Evolutionary conservation across 1,140 invertebrate genomes (phyloP).

Genomic region (Zaprionus ghesquierei): DNA sequence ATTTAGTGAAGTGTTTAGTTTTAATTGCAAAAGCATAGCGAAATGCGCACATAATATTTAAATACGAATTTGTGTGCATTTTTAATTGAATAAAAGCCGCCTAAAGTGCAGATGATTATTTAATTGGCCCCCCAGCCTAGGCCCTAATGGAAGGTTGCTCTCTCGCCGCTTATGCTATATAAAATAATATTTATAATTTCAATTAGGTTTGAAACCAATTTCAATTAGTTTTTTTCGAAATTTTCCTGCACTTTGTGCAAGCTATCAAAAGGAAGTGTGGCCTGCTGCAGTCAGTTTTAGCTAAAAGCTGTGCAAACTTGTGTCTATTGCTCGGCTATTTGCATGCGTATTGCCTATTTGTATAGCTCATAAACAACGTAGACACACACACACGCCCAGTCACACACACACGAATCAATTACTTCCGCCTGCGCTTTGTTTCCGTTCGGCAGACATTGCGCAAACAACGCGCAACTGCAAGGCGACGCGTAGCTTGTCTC

Average conservation of each 20-base stretch:
- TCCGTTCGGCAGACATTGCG: conserved; percentile 57
- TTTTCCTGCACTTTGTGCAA: too few relatives aligned
- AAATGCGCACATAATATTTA: background rate
- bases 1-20: conserved; percentile 1
- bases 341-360: conserved; percentile 15
- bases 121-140: background rate
- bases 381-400: conserved; percentile 11
- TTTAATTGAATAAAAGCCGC: background rate
- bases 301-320: background rate
- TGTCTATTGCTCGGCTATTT: conserved; percentile 3
- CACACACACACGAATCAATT: conserved; percentile 64
- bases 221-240: too few relatives aligned
- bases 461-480: conserved; percentile 35
- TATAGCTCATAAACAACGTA: background rate
- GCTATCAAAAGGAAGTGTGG: too few relatives aligned
- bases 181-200: background rate
- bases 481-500: conserved; percentile 17
- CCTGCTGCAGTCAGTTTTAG: too few relatives aligned
- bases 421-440: conserved; percentile 69
- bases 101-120: background rate
- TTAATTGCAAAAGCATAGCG: conserved; percentile 4
- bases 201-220: background rate
- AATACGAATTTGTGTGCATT: background rate
- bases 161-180: background rate
- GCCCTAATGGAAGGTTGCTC: background rate